Evolutionary conservation across 1,140 invertebrate genomes (phyloP).

Genomic region (Leptoteleia sp.): DNA sequence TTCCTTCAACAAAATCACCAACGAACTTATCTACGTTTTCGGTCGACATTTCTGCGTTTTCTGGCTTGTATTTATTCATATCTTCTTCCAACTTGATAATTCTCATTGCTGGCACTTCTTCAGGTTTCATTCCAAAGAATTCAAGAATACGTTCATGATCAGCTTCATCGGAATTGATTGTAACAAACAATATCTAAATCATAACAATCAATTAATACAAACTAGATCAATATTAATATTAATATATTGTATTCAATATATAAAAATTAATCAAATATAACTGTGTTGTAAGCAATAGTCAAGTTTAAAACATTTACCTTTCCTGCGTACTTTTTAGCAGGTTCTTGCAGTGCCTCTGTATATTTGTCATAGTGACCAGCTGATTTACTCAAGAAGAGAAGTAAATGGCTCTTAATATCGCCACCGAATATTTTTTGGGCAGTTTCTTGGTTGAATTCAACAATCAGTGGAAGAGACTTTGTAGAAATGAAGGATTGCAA

Average conservation of each 20-base stretch:
- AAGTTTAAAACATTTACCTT: slow-evolving; percentile 85
- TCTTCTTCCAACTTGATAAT: slow-evolving; percentile 97
- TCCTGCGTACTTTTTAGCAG: slow-evolving; percentile 94
- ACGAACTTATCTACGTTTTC: slow-evolving; percentile 93
- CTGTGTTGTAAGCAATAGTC: no score
- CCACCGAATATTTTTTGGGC: slow-evolving; percentile 99
- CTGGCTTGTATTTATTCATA: slow-evolving; percentile 99
- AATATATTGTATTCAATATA: no score
- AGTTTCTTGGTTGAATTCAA: slow-evolving; percentile 99
- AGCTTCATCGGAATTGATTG: slow-evolving; percentile 96
- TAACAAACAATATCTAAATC: slow-evolving; percentile 92
- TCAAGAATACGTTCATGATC: slow-evolving; percentile 98
- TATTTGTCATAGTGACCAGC: slow-evolving; percentile 90
- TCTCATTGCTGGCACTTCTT: slow-evolving; percentile 94
- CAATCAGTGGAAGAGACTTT: slow-evolving; percentile 94
- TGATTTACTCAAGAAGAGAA: slow-evolving; percentile 96
- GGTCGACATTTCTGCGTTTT: slow-evolving; percentile 87
- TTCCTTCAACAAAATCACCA: slow-evolving; percentile 92
- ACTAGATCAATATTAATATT: no score
- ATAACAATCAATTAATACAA: not conserved
- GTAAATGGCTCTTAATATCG: slow-evolving; percentile 96
- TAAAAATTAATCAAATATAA: no score
- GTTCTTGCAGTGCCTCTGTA: slow-evolving; percentile 87
- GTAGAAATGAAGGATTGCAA: slow-evolving; percentile 92
- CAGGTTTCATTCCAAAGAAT: slow-evolving; percentile 98